Evolutionary conservation across 2,888 invertebrate genomes (phyloP), one percentile per base, ranked within the genome.

Genomic region (Erebia aethiops): DNA sequence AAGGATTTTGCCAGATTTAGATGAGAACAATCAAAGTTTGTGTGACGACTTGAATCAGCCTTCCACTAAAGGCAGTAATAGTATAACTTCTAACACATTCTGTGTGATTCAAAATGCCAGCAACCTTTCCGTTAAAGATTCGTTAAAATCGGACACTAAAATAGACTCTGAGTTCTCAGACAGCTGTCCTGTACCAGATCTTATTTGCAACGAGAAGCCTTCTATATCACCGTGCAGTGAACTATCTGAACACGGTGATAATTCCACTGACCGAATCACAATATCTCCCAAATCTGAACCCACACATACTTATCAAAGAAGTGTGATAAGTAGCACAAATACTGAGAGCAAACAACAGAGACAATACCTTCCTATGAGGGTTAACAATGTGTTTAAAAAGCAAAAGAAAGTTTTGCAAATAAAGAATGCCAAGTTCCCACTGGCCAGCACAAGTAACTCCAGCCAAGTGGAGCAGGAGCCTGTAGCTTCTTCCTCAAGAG

Each of bases 191-290:
- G 88, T 94, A 57, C 93, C 93, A 67, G 94, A 94, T 79, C 83
- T 94, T 75, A 93, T 92, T 74, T 94, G 93, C 78, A 94, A 93
- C 79, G 94, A 94, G 78, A 93, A 94, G 74, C 91, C 93, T 60
- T 92, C 93, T 49, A 90, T 93, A 80, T 93, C 94, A 41, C 93
- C 93, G 3, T 92, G 92, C 79, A 93, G 93, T 80, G 93, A 93
- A 77, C 78, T 93, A 69, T 92, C 92, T 2, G 93, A 93, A 78
- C 85, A 84, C 75, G 89, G 90, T 5, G 92, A 92, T n/a, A 91
- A 89, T 77, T 90, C 90, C 9, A 87, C 81, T 35, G 92, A 92
- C 73, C 85, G 75, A 68, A 78, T 82, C 41, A 78, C 83, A 70
- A 76, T 85, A 26, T 85, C 87, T 35, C 88, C 86, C 13, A 89